Evolutionary conservation across 2,113 vertebrate genomes (phyloP).

Genomic region (Pelodiscus sinensis): DNA sequence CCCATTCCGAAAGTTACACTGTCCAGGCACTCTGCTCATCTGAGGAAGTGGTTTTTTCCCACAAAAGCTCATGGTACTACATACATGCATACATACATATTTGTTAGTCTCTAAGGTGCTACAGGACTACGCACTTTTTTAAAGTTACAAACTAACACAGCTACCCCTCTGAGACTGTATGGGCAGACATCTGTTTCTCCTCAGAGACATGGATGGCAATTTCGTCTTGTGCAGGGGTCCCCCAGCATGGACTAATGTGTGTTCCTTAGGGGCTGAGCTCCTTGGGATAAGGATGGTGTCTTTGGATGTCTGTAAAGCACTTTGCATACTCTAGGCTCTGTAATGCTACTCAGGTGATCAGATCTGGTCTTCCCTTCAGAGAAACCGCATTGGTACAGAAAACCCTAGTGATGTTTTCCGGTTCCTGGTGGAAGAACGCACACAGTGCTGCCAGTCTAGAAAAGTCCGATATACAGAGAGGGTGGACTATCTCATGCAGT

Average conservation of each 20-base stretch:
- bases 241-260: accelerated
- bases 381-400: constrained; percentile 91
- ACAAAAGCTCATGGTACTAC: too few relatives aligned
- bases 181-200: background rate
- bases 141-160: too few relatives aligned
- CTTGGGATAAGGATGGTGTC: background rate
- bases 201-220: background rate
- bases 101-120: too few relatives aligned
- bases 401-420: constrained; percentile 96
- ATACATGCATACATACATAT: too few relatives aligned
- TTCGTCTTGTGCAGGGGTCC: background rate
- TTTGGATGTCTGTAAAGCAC: background rate
- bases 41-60: too few relatives aligned
- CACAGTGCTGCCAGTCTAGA: constrained; percentile 94
- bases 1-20: background rate
- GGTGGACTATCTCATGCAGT: constrained; percentile 95
- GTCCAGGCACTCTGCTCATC: too few relatives aligned
- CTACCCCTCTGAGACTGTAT: too few relatives aligned
- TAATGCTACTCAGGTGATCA: accelerated
- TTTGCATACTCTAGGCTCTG: background rate
- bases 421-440: constrained; percentile 95
- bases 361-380: constrained; percentile 76
- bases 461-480: constrained; percentile 93
- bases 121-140: too few relatives aligned
- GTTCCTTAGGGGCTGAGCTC: background rate